Evolutionary conservation across 1,140 invertebrate species (phyloP), one percentile per base, ranked within the genome.

Genomic region (Belonocnema kinseyi): DNA sequence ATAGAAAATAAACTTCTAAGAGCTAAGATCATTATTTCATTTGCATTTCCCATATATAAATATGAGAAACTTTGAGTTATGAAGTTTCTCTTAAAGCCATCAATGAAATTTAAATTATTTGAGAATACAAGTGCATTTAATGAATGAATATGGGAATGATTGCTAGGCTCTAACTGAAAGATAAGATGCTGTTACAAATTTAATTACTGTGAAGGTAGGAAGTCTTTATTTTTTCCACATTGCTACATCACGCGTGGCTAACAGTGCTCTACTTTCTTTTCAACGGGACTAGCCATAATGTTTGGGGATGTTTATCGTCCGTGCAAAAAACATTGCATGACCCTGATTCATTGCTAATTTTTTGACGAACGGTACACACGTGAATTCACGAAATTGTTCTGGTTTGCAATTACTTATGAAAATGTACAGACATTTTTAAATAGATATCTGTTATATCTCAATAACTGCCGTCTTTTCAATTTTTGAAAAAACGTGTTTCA

Each of bases 71-170:
- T 46, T 46, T 46, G 4, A 11, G 40, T 46, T 10, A 40, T 46
- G 1, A 66, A 66, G 40, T 66, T 10, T 8, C 10, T 46, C 7
- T 46, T 46, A 0, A 46, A 46, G n/a, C 10, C 13, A 50, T 26
- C 19, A 53, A 52, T 51, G 33, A 40, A 76, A 66, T 71, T 76
- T 17, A 13, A 17, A 46, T 50, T 16, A 3, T 66, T 50, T 61
- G 14, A 66, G 16, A 75, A 50, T 54, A 50, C 40, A 79, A 75
- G 54, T 73, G 72, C 58, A 76, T 66, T 71, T 14, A n/a, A 76
- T 33, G 78, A 70, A 75, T 72, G 3, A 50, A 79, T 50, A 76
- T 21, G 12, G 12, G 11, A 75, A 66, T 17, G 19, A 19, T 17
- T 17, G 19, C 53, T 17, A 17, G 2, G 7, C 3, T 19, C 7